Conservation (phyloP, 2,888 invertebrate species). For the Atethmia centrago region DNA sequence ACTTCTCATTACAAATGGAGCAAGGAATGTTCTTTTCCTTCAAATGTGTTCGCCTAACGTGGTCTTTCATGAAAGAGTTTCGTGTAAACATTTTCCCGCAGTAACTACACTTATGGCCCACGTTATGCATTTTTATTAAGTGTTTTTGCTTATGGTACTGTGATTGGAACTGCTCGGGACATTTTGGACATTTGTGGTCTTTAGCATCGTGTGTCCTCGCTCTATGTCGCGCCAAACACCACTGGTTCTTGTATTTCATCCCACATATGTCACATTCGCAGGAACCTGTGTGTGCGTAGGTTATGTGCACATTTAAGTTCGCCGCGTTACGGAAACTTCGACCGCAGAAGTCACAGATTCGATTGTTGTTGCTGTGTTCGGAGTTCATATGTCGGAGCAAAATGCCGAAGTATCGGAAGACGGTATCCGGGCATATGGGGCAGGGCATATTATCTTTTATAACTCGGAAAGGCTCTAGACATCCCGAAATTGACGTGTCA, state of each 20-base stretch:
- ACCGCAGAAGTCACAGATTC: constrained; percentile 86
- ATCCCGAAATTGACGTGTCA: constrained; percentile 78
- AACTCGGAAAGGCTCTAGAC: constrained; percentile 82
- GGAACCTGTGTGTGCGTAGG: constrained; percentile 80
- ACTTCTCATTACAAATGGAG: constrained; percentile 83
- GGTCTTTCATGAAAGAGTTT: constrained; percentile 87
- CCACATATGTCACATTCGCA: constrained; percentile 83
- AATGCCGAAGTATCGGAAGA: constrained; percentile 82
- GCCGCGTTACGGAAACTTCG: constrained; percentile 80
- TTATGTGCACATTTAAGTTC: constrained; percentile 83
- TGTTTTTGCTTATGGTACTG: constrained; percentile 89
- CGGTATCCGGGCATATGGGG: constrained; percentile 77
- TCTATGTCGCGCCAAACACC: constrained; percentile 82
- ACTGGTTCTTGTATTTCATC: constrained; percentile 82
- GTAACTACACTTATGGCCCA: constrained; percentile 83
- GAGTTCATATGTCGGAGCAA: constrained; percentile 83
- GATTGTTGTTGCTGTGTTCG: constrained; percentile 83
- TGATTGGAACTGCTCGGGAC: constrained; percentile 86
- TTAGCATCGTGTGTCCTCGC: constrained; percentile 84
- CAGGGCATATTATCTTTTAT: constrained; percentile 85
- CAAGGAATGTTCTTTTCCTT: constrained; percentile 86
- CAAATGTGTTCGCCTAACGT: constrained; percentile 84
- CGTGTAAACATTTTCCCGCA: constrained; percentile 86
- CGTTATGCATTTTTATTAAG: constrained; percentile 86
- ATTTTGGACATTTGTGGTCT: constrained; percentile 83